phyloP scores from a whole-genome alignment of 1,140 invertebrate species.

The Polypedilum pembai region DNA sequence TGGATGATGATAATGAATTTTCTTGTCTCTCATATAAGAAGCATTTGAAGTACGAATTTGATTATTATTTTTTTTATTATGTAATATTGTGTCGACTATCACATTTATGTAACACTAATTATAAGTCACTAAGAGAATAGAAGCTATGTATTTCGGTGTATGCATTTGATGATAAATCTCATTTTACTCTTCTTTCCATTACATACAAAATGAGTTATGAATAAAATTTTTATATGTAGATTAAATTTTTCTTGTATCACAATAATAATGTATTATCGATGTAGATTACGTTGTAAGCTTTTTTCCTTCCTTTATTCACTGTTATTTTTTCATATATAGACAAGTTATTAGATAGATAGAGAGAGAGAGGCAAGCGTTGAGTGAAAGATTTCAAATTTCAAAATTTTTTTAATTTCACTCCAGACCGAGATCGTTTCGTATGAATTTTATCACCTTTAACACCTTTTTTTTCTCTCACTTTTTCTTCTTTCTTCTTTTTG shows the following conservation, averaged over 20 bases:
- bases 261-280: not conserved
- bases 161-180: constrained; percentile 9
- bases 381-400: not conserved
- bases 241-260: not conserved
- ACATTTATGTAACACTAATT: constrained; percentile 1
- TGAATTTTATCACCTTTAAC: constrained; percentile 12
- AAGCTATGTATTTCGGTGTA: constrained; percentile 4
- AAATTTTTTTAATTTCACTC: not conserved
- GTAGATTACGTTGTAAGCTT: not conserved
- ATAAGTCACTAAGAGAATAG: constrained; percentile 3
- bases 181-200: not conserved
- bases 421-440: not conserved
- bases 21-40: not conserved
- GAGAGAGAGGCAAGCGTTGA: not conserved
- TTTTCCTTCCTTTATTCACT: not conserved
- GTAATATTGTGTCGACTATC: constrained; percentile 11
- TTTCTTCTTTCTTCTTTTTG: not conserved
- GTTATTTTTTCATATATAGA: not conserved
- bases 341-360: not conserved
- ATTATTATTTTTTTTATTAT: not conserved
- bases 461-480: not conserved
- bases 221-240: too few relatives aligned
- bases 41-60: not conserved
- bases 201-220: not conserved
- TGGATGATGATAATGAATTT: not conserved